A percentile compares a stretch with the other conserved stretches of the same genome.
Conservation (phyloP, 2,888 invertebrate genomes). For the Malthinus seriepunctatus region DNA sequence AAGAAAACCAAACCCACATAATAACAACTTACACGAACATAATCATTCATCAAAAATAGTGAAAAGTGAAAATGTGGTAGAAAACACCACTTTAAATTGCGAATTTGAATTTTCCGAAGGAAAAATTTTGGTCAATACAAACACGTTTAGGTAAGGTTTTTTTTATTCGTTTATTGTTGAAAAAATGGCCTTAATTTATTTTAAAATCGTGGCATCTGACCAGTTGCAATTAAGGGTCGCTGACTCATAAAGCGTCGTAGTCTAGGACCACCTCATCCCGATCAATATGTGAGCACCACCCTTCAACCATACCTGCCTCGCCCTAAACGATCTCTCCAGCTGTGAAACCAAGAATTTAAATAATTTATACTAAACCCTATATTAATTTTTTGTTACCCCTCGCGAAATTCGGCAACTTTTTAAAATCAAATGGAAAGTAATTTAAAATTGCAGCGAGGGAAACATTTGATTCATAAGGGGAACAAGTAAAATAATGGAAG, state of each 20-base stretch:
- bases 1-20: neutral
- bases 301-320: slow-evolving; percentile 25
- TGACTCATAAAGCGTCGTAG: slow-evolving; percentile 34
- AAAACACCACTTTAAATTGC: slow-evolving; percentile 7
- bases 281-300: slow-evolving; percentile 35
- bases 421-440: neutral
- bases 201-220: slow-evolving; percentile 12
- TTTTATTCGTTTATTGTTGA: neutral
- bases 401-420: neutral
- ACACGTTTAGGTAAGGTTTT: neutral
- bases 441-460: neutral
- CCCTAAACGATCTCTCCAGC: slow-evolving; percentile 6
- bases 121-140: neutral
- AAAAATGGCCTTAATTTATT: neutral
- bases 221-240: slow-evolving; percentile 32
- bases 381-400: neutral
- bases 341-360: slow-evolving; percentile 2
- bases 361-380: neutral
- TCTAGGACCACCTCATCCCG: slow-evolving; percentile 34
- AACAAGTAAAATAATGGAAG: slow-evolving; percentile 3
- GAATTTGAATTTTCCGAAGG: slow-evolving; percentile 12
- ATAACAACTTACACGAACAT: too few species aligned
- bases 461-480: neutral
- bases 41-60: neutral
- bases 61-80: neutral